Conservation (phyloP, 2,113 vertebrate genomes). For the Pimephales promelas region DNA sequence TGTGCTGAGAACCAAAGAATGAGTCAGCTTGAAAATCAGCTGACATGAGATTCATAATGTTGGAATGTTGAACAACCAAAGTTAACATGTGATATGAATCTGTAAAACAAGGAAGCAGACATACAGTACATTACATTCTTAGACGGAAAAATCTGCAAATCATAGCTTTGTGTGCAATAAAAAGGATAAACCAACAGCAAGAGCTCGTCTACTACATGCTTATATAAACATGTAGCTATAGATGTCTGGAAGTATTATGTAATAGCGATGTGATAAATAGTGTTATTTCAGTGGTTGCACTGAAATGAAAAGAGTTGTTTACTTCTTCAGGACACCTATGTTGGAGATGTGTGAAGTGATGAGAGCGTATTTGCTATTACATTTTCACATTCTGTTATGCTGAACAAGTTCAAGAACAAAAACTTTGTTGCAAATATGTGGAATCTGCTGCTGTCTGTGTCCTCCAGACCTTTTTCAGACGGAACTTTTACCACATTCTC, state of each 20-base stretch:
- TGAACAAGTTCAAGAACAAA: not conserved
- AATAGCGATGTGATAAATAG: not conserved
- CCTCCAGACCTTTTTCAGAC: too few relatives aligned
- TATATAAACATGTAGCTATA: not conserved
- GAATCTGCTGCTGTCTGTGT: not conserved
- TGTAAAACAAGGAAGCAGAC: too few relatives aligned
- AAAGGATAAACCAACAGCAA: conserved; percentile 59
- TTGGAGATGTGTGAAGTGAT: not conserved
- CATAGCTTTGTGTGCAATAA: not conserved
- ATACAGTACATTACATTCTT: not conserved
- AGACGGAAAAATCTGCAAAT: not conserved
- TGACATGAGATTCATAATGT: conserved; percentile 63
- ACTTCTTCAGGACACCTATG: not conserved
- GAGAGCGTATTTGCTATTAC: not conserved
- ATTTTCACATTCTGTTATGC: not conserved
- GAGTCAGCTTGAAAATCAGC: conserved; percentile 61
- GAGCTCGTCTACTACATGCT: not conserved
- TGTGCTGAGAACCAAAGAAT: not conserved
- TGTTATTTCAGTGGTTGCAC: not conserved
- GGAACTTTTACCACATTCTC: not conserved
- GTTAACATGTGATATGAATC: conserved; percentile 56
- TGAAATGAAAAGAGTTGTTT: not conserved
- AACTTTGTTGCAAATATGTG: not conserved
- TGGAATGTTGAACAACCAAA: conserved; percentile 68
- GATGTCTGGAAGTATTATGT: not conserved